Conservation (phyloP, 2,113 vertebrate genomes). For the Serilophus lunatus region DNA sequence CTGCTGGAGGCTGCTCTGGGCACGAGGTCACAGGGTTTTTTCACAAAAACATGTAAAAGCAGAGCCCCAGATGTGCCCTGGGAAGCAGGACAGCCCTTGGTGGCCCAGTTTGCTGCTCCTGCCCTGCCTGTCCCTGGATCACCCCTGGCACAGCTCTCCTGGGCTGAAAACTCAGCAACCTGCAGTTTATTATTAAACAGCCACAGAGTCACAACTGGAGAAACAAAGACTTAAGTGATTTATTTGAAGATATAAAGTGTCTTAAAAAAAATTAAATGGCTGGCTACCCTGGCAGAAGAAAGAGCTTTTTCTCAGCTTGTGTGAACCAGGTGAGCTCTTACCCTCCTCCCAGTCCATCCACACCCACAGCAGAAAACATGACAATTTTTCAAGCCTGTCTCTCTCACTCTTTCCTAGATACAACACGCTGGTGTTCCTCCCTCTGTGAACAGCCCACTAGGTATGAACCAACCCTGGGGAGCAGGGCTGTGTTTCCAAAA, state of each 20-base stretch:
- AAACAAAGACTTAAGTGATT: not conserved
- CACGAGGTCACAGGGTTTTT: not conserved
- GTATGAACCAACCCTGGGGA: fast-evolving
- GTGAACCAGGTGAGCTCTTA: not conserved
- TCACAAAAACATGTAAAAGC: not conserved
- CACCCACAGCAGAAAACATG: fast-evolving
- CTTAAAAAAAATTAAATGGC: not conserved
- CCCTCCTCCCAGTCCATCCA: not conserved
- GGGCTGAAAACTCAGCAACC: not conserved
- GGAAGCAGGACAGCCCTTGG: not conserved
- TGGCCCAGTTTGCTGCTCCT: not conserved
- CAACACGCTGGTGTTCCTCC: not conserved
- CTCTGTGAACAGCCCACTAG: not conserved
- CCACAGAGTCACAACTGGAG: not conserved
- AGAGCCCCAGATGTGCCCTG: not conserved
- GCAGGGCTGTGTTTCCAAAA: not conserved
- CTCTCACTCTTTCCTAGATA: not conserved
- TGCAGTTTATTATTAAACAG: not conserved
- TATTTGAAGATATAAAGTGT: not conserved
- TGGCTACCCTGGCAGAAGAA: not conserved
- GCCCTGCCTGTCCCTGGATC: not conserved
- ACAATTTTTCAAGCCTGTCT: not conserved
- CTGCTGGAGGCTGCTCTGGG: not conserved
- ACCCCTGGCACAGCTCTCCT: not conserved
- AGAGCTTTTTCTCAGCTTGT: not conserved